Percentiles rank a stretch among this genome's conserved stretches.
Evolutionary conservation across 2,113 vertebrate genomes (phyloP).

Genomic region (Lepus timidus): DNA sequence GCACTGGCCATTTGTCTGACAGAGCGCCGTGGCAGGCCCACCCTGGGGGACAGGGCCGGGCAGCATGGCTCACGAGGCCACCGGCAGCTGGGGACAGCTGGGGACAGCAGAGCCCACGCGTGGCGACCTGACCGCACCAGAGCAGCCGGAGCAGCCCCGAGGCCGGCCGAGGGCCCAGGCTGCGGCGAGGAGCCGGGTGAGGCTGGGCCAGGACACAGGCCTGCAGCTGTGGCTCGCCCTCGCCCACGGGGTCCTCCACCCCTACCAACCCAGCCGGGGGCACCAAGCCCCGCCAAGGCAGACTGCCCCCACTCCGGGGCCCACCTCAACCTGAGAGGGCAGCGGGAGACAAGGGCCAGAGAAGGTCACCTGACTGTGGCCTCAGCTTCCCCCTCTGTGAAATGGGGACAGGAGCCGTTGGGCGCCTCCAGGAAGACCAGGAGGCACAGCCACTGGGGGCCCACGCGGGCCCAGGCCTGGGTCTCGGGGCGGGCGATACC

Average conservation of each 20-base stretch:
- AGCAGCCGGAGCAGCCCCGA: no score
- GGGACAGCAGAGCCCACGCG: no score
- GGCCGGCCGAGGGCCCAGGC: no score
- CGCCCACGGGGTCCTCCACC: neutral
- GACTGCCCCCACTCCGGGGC: no score
- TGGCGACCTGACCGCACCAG: neutral
- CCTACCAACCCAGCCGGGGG: neutral
- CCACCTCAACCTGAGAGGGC: neutral
- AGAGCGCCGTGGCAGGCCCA: neutral
- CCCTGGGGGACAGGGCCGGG: no score
- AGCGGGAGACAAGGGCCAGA: neutral
- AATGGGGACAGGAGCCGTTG: slow-evolving; percentile 57
- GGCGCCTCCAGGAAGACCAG: no score
- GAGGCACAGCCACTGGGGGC: neutral
- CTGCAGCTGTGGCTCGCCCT: neutral
- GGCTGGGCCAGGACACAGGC: no score
- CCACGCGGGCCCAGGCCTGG: neutral
- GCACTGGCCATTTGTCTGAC: neutral
- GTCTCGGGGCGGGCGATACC: slow-evolving; percentile 17
- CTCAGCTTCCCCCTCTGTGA: slow-evolving; percentile 68
- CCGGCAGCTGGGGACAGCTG: no score
- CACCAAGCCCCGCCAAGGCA: neutral
- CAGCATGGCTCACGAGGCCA: no score
- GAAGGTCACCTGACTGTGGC: neutral
- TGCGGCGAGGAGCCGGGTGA: no score